Percentiles rank a stretch among this genome's conserved stretches.
These are phyloP conservation scores for Melanotaenia boesemani DNA, from an alignment of 2,797 vertebrate genomes.

Conservation along the genomic window DNA sequence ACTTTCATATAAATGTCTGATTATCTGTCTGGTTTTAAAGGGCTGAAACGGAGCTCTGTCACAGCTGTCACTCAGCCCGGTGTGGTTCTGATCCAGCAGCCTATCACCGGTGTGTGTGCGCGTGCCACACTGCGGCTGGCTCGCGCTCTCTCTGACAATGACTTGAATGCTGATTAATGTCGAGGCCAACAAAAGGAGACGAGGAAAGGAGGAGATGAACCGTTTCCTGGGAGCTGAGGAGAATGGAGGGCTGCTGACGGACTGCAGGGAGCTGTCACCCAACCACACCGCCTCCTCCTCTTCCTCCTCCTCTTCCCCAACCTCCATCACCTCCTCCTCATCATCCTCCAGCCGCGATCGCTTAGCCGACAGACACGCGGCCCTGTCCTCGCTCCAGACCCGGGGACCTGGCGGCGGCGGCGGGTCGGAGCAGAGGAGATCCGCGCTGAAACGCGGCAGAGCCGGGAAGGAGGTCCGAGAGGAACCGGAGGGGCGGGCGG, in stretches of 20 bases:
- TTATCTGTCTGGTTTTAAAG: too few relatives aligned
- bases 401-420: constrained; percentile 88
- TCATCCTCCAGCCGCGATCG: constrained; percentile 81
- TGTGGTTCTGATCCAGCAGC: constrained; percentile 20
- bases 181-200: constrained; percentile 88
- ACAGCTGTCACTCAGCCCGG: constrained; percentile 34
- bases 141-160: constrained; percentile 83
- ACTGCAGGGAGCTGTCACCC: constrained; percentile 88
- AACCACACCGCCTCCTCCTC: constrained; percentile 73
- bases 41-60: background rate
- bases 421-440: constrained; percentile 92
- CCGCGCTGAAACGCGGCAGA: constrained; percentile 87
- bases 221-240: constrained; percentile 85
- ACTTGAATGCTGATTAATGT: constrained; percentile 95
- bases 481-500: constrained; percentile 82
- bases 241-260: constrained; percentile 83
- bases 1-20: too few relatives aligned
- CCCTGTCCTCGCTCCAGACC: constrained; percentile 75
- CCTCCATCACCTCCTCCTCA: constrained; percentile 69
- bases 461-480: constrained; percentile 84
- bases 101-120: constrained; percentile 29
- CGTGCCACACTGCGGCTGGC: constrained; percentile 54
- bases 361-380: constrained; percentile 75
- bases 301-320: constrained; percentile 80
- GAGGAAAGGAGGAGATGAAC: constrained; percentile 89